Evolutionary conservation across 2,888 invertebrate species (phyloP).

Genomic region (Amphimallon solstitiale): DNA sequence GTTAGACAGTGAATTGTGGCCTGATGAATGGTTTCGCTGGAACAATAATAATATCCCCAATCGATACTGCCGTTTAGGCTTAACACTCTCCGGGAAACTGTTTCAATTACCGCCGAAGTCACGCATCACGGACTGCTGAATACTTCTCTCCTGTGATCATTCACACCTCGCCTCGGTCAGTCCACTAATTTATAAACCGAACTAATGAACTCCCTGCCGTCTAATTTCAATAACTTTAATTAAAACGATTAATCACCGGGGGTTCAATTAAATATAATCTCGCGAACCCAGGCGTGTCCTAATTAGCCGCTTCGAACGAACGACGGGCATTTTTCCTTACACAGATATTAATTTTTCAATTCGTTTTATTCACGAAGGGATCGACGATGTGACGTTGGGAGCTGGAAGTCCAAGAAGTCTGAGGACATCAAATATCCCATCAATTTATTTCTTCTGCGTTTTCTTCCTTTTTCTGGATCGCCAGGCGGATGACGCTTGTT

Average conservation of each 20-base stretch:
- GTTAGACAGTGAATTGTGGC: too few species aligned
- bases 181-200: constrained; percentile 51
- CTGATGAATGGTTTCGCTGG: too few species aligned
- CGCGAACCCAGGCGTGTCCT: constrained; percentile 15
- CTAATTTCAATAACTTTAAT: constrained; percentile 58
- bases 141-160: constrained; percentile 39
- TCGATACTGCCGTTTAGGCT: constrained; percentile 23
- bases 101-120: constrained; percentile 36
- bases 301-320: constrained; percentile 24
- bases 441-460: constrained; percentile 26
- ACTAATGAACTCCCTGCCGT: constrained; percentile 52
- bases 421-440: constrained; percentile 18
- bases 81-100: constrained; percentile 30
- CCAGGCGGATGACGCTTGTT: background rate
- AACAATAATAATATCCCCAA: constrained; percentile 20
- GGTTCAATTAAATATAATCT: constrained; percentile 40
- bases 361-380: too few species aligned
- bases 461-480: background rate
- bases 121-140: constrained; percentile 32
- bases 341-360: too few species aligned
- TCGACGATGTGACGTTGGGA: too few species aligned
- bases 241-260: constrained; percentile 55
- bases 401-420: background rate
- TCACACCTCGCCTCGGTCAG: constrained; percentile 49
- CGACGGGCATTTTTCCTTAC: constrained; percentile 13